Base-by-base conservation (phyloP, 2,888 invertebrate species). In the Cheiracanthium punctorium region DNA sequence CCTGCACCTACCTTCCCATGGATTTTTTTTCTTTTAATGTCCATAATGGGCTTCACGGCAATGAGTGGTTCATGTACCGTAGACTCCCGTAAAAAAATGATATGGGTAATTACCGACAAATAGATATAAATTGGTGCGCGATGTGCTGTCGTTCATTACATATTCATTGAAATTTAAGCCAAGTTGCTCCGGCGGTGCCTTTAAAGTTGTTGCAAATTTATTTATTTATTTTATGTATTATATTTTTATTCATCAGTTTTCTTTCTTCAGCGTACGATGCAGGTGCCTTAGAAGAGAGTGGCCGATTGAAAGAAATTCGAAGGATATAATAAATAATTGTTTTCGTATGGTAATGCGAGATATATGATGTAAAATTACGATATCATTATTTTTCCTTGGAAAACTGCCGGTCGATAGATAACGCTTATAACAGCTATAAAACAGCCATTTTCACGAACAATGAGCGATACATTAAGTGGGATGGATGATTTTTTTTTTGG, bases 91-190 rank as follows among this genome's bases (percentile, higher is more conserved):
- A n/a, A n/a, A n/a, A n/a, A 41, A 41, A 14, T 28, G 33, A 37
- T 37, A 17, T 64, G 24, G 74, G 48, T 64, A 71, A 79, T 79
- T 79, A 33, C 58, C 43, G 70, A 58, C 70, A 79, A 79, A 79
- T 79, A 71, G 71, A 79, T 70, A 79, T 79, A 52, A 79, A 79
- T 79, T 37, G 79, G 20, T 17, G 8, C 33, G 30, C 29, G 33
- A 64, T 71, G 58, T 67, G 29, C 24, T 43, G 48, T 2, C 32
- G 30, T 43, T 71, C 43, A 71, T 71, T 71, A 43, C 28, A 71
- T 71, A 71, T 41, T 43, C 43, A 71, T 43, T 41, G 71, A 71
- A 71, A 71, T 28, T 71, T 67, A 24, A 58, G 24, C 24, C 24
- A 24, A n/a, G 28, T 24, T 37, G 12, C 28, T 29, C 14, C 28